phyloP scores from a whole-genome alignment of 2,888 invertebrate genomes.

The Baccha elongata region DNA sequence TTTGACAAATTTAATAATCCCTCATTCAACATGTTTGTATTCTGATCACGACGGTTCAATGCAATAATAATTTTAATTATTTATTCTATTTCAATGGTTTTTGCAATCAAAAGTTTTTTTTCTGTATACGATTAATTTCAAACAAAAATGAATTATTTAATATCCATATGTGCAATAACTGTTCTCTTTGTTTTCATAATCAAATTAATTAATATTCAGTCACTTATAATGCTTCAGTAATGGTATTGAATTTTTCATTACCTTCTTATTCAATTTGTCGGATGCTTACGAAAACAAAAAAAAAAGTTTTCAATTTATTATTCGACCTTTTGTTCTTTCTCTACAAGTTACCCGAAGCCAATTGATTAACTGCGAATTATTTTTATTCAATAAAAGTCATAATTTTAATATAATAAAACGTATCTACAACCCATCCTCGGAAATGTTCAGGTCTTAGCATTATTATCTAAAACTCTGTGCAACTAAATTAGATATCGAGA shows the following conservation, averaged over 20 bases:
- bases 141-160: background rate
- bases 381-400: background rate
- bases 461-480: too few relatives aligned
- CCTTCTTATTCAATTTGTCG: background rate
- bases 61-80: background rate
- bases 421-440: too few relatives aligned
- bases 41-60: conserved; percentile 1
- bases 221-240: background rate
- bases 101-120: background rate
- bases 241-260: background rate
- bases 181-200: background rate
- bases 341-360: background rate
- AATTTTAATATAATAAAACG: background rate
- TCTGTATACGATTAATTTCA: too few relatives aligned
- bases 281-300: background rate
- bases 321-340: background rate
- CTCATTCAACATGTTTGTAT: conserved; percentile 15
- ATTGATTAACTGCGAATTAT: conserved; percentile 14
- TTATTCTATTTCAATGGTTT: background rate
- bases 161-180: too few relatives aligned
- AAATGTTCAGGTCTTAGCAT: too few relatives aligned
- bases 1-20: background rate
- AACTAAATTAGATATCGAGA: conserved; percentile 43
- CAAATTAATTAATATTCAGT: background rate
- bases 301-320: background rate